phyloP scores from a whole-genome alignment of 1,140 invertebrate species.

The Aphis craccivora region DNA sequence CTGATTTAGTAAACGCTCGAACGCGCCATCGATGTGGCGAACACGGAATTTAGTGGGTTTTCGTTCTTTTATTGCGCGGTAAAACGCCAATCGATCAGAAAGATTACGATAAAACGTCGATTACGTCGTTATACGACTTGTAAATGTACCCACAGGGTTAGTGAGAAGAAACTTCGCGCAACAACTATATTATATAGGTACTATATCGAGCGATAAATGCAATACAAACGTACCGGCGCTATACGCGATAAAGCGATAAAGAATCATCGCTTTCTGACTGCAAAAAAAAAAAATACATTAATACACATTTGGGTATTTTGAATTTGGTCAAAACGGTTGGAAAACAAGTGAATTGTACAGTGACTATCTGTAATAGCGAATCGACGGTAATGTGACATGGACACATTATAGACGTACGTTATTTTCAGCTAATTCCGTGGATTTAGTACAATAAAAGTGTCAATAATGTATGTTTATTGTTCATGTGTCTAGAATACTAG shows the following conservation, averaged over 20 bases:
- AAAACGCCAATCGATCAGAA: constrained; percentile 48
- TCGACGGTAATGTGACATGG: neutral
- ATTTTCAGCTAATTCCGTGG: neutral
- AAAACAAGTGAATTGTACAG: neutral
- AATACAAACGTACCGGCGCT: neutral
- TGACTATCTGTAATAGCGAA: neutral
- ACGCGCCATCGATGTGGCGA: neutral
- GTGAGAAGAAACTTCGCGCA: neutral
- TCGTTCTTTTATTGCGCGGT: neutral
- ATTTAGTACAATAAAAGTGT: neutral
- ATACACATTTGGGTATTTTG: neutral
- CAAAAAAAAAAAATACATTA: neutral
- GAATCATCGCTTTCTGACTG: neutral
- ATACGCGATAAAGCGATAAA: neutral
- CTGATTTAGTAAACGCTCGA: neutral
- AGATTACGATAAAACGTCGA: constrained; percentile 37
- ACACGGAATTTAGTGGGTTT: neutral
- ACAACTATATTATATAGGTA: neutral
- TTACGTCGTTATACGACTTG: neutral
- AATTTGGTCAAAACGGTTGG: neutral
- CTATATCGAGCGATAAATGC: constrained; percentile 3
- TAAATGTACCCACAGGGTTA: neutral
- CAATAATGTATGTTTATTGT: neutral
- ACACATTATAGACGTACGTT: neutral
- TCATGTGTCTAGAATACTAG: neutral